Percentiles rank a stretch among this genome's conserved stretches.
These are phyloP conservation scores for Thalassoma bifasciatum DNA, from an alignment of 2,113 vertebrate genomes.

Conservation along the genomic window DNA sequence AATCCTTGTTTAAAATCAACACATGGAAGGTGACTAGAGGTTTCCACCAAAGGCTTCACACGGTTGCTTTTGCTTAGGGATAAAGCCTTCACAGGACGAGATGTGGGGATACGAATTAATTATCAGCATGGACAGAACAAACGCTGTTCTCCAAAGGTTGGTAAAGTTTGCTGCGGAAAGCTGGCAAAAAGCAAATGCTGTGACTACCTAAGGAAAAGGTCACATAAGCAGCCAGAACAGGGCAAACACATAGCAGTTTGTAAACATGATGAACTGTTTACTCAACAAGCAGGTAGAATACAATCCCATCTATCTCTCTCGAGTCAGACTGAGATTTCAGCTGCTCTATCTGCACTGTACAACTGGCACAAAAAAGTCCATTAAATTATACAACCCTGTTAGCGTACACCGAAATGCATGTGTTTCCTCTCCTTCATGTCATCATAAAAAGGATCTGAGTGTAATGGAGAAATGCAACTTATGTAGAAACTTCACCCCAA, in stretches of 20 bases:
- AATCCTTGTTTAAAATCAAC: slow-evolving; percentile 70
- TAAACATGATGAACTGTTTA: slow-evolving; percentile 22
- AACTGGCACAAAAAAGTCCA: slow-evolving; percentile 35
- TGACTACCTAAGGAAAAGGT: not conserved
- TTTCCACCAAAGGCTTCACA: slow-evolving; percentile 38
- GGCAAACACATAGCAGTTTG: not conserved
- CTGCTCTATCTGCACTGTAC: slow-evolving; percentile 20
- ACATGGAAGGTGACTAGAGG: slow-evolving; percentile 68
- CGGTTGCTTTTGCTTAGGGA: slow-evolving; percentile 19
- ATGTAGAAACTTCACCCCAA: slow-evolving; percentile 63
- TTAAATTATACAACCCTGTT: slow-evolving; percentile 16
- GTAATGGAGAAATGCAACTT: slow-evolving; percentile 62
- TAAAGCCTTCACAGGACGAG: slow-evolving; percentile 27
- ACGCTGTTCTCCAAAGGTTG: not conserved
- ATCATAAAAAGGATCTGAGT: slow-evolving; percentile 73
- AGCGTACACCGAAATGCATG: slow-evolving; percentile 47
- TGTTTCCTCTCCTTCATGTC: slow-evolving; percentile 66
- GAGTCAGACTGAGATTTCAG: slow-evolving; percentile 21
- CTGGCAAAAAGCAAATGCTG: slow-evolving; percentile 4
- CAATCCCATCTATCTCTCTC: slow-evolving; percentile 6
- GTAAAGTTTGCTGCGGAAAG: slow-evolving; percentile 17
- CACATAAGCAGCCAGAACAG: slow-evolving; percentile 11
- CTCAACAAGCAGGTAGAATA: slow-evolving; percentile 32
- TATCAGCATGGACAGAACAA: not conserved
- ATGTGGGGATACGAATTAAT: slow-evolving; percentile 11